phyloP scores from a whole-genome alignment of 30 jellyfish, hydroid and myxozoan genomes.

The Pseudorhiza aurosa region DNA sequence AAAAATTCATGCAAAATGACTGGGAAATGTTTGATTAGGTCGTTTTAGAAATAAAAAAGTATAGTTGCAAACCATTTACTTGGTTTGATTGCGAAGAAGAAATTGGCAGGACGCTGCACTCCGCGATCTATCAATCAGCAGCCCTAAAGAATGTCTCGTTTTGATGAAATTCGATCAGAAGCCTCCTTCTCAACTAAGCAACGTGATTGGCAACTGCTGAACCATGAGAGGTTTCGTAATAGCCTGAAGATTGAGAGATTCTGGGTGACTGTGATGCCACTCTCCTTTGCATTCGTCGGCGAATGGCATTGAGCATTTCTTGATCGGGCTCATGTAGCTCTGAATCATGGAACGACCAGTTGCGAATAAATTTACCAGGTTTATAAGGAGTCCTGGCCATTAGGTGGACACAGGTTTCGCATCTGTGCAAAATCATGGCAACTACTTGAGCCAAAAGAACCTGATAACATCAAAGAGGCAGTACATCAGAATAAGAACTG shows the following conservation, averaged over 20 bases:
- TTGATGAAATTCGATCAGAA: too few species aligned
- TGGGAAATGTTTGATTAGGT: too few species aligned
- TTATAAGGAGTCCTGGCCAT: conserved; percentile 91
- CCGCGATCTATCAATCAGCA: too few species aligned
- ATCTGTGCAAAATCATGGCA: conserved; percentile 73
- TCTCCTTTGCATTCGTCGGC: conserved; percentile 53
- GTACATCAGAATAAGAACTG: too few species aligned
- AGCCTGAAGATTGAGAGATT: not conserved
- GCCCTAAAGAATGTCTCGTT: too few species aligned
- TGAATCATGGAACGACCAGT: conserved; percentile 92
- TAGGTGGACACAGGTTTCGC: conserved; percentile 80
- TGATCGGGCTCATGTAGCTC: conserved; percentile 88
- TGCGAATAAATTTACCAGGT: conserved; percentile 89
- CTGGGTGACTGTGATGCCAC: conserved; percentile 14
- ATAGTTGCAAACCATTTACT: too few species aligned
- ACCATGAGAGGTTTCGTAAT: not conserved
- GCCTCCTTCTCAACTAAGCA: too few species aligned
- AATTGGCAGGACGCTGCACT: too few species aligned
- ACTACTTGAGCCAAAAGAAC: conserved; percentile 57
- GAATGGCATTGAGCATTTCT: conserved; percentile 64
- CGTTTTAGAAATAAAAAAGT: too few species aligned
- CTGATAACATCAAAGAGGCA: conserved; percentile 5
- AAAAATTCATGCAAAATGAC: too few species aligned
- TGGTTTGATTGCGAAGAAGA: too few species aligned
- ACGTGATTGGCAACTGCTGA: not conserved